Percentiles rank a stretch among this genome's conserved stretches.
phyloP scores from a whole-genome alignment of 2,797 vertebrate genomes.

The Pipistrellus pygmaeus region DNA sequence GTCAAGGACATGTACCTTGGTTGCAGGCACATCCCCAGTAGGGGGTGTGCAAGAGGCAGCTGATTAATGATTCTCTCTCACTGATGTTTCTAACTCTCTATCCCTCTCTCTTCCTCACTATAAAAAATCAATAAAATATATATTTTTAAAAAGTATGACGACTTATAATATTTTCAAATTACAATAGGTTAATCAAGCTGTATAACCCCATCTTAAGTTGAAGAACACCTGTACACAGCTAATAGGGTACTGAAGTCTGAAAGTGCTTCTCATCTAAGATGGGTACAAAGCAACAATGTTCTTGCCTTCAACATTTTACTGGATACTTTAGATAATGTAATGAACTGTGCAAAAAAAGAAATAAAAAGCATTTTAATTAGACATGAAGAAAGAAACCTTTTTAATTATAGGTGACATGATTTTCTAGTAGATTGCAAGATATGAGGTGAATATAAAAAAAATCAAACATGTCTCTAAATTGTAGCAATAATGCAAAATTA shows the following conservation, averaged over 20 bases:
- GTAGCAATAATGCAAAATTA: neutral
- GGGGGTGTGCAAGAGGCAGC: too few species aligned
- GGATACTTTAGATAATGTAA: neutral
- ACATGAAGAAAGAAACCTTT: neutral
- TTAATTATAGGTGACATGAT: neutral
- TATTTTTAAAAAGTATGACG: too few species aligned
- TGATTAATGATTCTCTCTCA: too few species aligned
- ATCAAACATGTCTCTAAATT: neutral
- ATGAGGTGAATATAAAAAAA: neutral
- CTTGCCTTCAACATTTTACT: neutral
- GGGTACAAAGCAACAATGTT: neutral
- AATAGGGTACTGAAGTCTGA: neutral
- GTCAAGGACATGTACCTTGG: too few species aligned
- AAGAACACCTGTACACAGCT: neutral
- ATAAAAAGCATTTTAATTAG: neutral
- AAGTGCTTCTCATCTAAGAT: neutral
- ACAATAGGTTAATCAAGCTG: neutral
- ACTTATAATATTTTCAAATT: neutral
- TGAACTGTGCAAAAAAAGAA: neutral
- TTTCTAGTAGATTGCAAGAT: neutral
- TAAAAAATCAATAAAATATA: too few species aligned
- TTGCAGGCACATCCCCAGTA: too few species aligned
- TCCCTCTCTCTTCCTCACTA: too few species aligned
- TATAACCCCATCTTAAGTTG: neutral
- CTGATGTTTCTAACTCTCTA: too few species aligned